Evolutionary conservation across 2,113 vertebrate genomes (phyloP).

Genomic region (Sturnira hondurensis): DNA sequence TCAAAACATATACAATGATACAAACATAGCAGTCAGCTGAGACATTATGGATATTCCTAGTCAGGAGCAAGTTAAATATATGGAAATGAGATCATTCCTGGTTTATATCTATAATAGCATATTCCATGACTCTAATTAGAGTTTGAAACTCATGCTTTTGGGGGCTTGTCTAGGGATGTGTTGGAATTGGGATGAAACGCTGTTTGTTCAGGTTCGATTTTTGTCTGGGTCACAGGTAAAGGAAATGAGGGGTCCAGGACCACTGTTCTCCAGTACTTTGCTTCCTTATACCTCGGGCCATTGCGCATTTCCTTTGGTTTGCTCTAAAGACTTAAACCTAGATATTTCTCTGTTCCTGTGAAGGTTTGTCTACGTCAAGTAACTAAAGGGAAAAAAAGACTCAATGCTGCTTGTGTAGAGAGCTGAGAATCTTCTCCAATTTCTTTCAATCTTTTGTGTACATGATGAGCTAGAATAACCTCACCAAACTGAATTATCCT

Average conservation of each 20-base stretch:
- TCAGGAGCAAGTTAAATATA: background rate
- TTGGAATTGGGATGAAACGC: background rate
- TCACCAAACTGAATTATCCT: conserved; percentile 87
- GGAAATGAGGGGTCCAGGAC: conserved; percentile 35
- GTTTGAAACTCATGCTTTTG: background rate
- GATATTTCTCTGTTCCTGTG: conserved; percentile 72
- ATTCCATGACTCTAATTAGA: background rate
- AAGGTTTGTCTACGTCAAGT: conserved; percentile 65
- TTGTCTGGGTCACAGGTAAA: conserved; percentile 60
- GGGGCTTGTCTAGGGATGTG: background rate
- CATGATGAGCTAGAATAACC: conserved; percentile 86
- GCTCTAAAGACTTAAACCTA: conserved; percentile 70
- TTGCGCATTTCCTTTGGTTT: conserved; percentile 66
- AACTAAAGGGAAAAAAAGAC: conserved; percentile 67
- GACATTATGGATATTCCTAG: background rate
- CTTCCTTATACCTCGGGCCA: conserved; percentile 45
- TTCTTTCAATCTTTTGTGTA: conserved; percentile 85
- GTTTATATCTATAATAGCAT: background rate
- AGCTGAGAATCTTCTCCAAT: conserved; percentile 80
- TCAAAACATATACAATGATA: background rate
- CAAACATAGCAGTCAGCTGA: background rate
- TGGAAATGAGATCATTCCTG: background rate
- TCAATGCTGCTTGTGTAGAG: conserved; percentile 77
- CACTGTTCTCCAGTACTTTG: conserved; percentile 37
- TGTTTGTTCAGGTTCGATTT: background rate